phyloP scores from a whole-genome alignment of 2,797 vertebrate genomes.

The Sorex maritimensis region DNA sequence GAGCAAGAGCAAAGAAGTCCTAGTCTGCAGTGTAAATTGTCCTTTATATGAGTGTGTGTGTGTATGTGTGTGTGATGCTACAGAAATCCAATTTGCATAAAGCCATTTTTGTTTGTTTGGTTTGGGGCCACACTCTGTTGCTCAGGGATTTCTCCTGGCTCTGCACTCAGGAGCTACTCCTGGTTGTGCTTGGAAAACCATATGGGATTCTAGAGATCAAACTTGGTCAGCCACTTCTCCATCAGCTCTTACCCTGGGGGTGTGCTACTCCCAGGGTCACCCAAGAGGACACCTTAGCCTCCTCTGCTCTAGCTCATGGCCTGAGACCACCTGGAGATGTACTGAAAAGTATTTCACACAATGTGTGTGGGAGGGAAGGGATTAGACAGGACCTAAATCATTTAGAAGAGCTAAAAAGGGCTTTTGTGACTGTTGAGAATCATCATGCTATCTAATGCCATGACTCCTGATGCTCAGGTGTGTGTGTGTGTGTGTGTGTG shows the following conservation, averaged over 20 bases:
- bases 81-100: too few relatives aligned
- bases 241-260: background rate
- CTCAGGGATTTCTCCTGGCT: too few relatives aligned
- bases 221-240: background rate
- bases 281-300: background rate
- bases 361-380: background rate
- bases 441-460: constrained; percentile 80
- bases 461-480: constrained; percentile 59
- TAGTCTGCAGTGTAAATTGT: constrained; percentile 34
- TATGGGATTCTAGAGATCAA: too few relatives aligned
- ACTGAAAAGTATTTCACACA: background rate
- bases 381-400: background rate
- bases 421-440: constrained; percentile 51
- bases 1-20: background rate
- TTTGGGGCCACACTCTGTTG: too few relatives aligned
- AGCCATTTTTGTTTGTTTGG: too few relatives aligned
- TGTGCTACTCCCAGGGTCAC: background rate
- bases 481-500: background rate
- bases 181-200: too few relatives aligned
- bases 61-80: background rate
- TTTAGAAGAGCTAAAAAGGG: constrained; percentile 62
- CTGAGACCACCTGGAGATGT: constrained; percentile 9
- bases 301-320: background rate
- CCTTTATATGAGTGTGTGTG: background rate
- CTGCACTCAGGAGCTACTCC: too few relatives aligned